phyloP scores from a whole-genome alignment of 2,797 vertebrate species.

The Potorous gilbertii region DNA sequence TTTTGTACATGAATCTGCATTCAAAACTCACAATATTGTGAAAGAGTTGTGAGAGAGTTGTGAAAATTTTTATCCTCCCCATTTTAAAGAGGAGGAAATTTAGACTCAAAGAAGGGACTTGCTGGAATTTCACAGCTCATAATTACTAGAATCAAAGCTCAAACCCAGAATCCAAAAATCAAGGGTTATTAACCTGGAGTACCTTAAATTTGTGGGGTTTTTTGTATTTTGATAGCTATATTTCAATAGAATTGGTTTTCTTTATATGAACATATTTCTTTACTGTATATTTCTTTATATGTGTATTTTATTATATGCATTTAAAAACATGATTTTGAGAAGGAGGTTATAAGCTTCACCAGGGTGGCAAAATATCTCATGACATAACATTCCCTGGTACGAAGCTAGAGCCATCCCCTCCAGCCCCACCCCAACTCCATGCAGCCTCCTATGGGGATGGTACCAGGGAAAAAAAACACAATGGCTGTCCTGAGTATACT shows the following conservation, averaged over 20 bases:
- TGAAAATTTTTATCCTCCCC: neutral
- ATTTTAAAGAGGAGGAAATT: slow-evolving; percentile 36
- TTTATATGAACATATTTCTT: too few species aligned
- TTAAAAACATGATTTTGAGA: neutral
- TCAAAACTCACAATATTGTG: neutral
- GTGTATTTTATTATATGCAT: neutral
- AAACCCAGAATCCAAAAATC: neutral
- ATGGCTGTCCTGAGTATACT: neutral
- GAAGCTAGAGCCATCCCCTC: neutral
- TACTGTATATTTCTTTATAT: neutral
- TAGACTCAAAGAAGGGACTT: slow-evolving; percentile 15
- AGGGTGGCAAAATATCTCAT: neutral
- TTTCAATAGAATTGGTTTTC: neutral
- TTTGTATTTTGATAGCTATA: neutral
- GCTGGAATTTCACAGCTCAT: neutral
- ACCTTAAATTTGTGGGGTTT: neutral
- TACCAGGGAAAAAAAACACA: neutral
- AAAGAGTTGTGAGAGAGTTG: neutral
- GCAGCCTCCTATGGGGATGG: neutral
- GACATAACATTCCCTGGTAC: neutral
- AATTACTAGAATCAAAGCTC: neutral
- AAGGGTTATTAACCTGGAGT: neutral
- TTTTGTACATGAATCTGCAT: neutral
- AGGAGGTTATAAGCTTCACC: neutral
- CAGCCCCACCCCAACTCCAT: too few species aligned